Base-by-base conservation (phyloP, 2,797 vertebrate genomes). In the Pangasius krempfi region DNA sequence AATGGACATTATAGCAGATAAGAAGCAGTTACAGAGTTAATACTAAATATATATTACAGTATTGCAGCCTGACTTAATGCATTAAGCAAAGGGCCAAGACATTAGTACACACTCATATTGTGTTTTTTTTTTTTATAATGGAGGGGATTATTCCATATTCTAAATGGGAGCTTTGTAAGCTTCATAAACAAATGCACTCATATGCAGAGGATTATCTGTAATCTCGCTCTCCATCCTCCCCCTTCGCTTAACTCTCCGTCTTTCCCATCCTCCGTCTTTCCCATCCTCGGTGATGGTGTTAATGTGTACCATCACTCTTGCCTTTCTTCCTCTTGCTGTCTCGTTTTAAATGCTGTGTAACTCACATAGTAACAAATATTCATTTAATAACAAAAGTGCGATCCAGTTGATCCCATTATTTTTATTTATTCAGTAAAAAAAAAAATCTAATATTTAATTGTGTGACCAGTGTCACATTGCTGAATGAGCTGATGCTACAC, bases 151-250 rank as follows among this genome's bases (percentile, higher is more conserved):
- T 95, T 96, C 96, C 96, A 96, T 96, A 97, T 96, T 96, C 95
- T 95, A 96, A 96, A 96, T 96, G 96, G 95, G 94, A 95, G 94
- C 94, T 95, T 96, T 95, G 94, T n/a, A 62, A 25, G 80, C 37
- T 82, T 94, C 94, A 96, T 96, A 96, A 96, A 96, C 95, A 96
- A 96, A 96, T 96, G 96, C 96, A 95, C 95, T 96, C 95, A 94
- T 96, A 96, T 96, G 94, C 92, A 92, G 93, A 93, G 94, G 96
- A 97, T 97, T 96, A 97, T 91, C 94, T 58, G 90, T 96, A 96
- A 97, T 96, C 95, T 95, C 94, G 93, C 95, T 95, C 95, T 95
- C 93, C 92, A 92, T 93, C 94, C 89, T 91, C 91, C 88, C 90
- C 81, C 72, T 84, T 79, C 50, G 87, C 84, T 73, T n/a, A 25